Evolutionary conservation across 37 sponge, comb jelly and placozoan genomes (phyloP).

Genomic region (Halichondria panicea): DNA sequence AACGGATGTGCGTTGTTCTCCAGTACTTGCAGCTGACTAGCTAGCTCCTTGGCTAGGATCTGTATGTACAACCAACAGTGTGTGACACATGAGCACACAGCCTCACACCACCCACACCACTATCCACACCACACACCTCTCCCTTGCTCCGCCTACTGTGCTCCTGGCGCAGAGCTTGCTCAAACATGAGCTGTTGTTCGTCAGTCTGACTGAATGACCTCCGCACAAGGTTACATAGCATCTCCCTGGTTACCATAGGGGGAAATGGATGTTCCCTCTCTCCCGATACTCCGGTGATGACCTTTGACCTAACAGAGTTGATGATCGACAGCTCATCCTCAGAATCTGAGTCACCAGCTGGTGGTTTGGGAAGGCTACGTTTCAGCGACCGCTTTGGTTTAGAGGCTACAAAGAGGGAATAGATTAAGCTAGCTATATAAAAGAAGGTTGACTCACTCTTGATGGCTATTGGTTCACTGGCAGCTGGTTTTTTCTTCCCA

Average conservation of each 20-base stretch:
- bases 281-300: not conserved
- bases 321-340: slow-evolving; percentile 44
- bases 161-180: slow-evolving; percentile 63
- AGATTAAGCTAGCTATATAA: too few relatives aligned
- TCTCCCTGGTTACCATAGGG: slow-evolving; percentile 70
- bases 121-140: slow-evolving; percentile 63
- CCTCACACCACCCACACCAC: not conserved
- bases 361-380: slow-evolving; percentile 37
- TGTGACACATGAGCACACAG: not conserved
- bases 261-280: slow-evolving; percentile 66
- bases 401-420: not conserved
- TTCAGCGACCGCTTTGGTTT: not conserved
- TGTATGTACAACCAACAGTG: slow-evolving; percentile 6
- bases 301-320: not conserved
- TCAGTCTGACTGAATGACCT: slow-evolving; percentile 68
- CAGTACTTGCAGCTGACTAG: slow-evolving; percentile 59
- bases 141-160: slow-evolving; percentile 72
- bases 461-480: not conserved
- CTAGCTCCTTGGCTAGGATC: slow-evolving; percentile 77
- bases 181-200: slow-evolving; percentile 69
- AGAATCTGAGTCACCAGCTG: slow-evolving; percentile 45
- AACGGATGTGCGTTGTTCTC: slow-evolving; percentile 85
- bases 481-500: not conserved
- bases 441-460: too few relatives aligned
- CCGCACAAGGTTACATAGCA: slow-evolving; percentile 69